phyloP scores from a whole-genome alignment of 2,113 vertebrate species.

The Varanus komodoensis region DNA sequence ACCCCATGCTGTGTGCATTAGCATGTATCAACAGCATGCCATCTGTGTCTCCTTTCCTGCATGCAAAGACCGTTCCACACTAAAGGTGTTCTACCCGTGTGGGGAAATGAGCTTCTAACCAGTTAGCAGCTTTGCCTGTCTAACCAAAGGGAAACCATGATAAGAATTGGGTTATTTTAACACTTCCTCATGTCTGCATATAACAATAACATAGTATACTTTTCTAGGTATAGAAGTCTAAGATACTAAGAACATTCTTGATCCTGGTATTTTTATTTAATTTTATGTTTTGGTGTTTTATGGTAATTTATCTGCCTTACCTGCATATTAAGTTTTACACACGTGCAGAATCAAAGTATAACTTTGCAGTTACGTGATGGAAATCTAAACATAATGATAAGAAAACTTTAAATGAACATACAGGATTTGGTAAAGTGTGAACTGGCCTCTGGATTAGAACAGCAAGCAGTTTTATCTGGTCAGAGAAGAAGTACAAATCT shows the following conservation, averaged over 20 bases:
- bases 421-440: conserved; percentile 5
- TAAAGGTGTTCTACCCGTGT: no score
- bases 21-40: no score
- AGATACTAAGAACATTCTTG: background rate
- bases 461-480: conserved; percentile 21
- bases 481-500: conserved; percentile 16
- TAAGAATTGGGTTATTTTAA: no score
- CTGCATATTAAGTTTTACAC: background rate
- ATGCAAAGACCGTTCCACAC: no score
- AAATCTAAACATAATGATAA: background rate
- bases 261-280: background rate
- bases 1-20: no score
- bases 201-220: no score
- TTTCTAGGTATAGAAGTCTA: background rate
- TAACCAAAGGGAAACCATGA: no score
- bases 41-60: no score
- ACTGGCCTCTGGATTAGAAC: background rate
- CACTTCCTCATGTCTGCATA: background rate
- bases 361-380: background rate
- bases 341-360: background rate
- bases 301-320: background rate
- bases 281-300: background rate
- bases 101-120: no score
- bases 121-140: background rate
- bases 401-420: conserved; percentile 15